Evolutionary conservation across 2,113 vertebrate species (phyloP).

Genomic region (Murina feae): DNA sequence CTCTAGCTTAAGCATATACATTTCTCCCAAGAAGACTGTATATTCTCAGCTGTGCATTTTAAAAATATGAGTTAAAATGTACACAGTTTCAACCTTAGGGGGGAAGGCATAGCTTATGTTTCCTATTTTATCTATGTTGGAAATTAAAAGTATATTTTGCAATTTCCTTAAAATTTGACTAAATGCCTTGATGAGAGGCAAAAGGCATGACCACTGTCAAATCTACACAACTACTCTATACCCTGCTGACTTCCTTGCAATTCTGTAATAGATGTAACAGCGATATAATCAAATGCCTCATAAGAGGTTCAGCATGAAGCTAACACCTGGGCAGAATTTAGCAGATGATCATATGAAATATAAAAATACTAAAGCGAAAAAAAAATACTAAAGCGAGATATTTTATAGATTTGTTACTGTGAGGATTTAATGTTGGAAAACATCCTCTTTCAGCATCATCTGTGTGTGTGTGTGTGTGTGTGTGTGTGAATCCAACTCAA

Average conservation of each 20-base stretch:
- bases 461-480: no score
- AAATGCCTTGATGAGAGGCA: background rate
- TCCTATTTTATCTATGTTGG: background rate
- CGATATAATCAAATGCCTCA: background rate
- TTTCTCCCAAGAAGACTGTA: slow-evolving; percentile 9
- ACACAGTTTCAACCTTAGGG: background rate
- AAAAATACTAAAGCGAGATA: background rate
- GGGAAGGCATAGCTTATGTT: background rate
- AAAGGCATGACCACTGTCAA: background rate
- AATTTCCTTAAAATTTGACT: slow-evolving; percentile 29
- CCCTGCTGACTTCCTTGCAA: background rate
- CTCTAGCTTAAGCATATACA: background rate
- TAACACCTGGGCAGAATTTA: background rate
- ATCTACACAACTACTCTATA: background rate
- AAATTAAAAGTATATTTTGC: slow-evolving; percentile 22
- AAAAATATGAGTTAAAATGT: slow-evolving; percentile 13
- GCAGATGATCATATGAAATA: background rate
- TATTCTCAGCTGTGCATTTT: background rate
- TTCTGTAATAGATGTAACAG: background rate
- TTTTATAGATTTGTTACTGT: background rate
- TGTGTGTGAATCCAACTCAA: no score
- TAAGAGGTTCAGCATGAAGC: background rate
- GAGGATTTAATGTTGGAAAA: background rate
- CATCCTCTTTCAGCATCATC: background rate
- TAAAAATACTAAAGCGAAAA: background rate